Conservation (phyloP, 2,888 invertebrate species). For the Orthonychiurus folsomi region DNA sequence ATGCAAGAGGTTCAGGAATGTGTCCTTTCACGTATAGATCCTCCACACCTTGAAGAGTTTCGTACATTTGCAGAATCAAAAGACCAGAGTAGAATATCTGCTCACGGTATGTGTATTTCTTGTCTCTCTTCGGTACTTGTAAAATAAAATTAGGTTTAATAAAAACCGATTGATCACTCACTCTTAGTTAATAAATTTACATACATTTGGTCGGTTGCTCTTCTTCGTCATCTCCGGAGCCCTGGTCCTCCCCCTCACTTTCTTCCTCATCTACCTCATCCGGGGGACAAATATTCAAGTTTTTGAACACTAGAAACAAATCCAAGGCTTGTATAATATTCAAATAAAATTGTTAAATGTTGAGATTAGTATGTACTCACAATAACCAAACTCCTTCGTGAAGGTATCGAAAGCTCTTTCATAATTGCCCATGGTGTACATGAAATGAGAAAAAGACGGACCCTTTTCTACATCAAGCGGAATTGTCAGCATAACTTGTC, state of each 20-base stretch:
- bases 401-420: too few relatives aligned
- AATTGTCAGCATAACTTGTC: neutral
- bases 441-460: neutral
- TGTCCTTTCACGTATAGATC: constrained; percentile 21
- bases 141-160: too few relatives aligned
- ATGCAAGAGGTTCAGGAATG: constrained; percentile 24
- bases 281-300: neutral
- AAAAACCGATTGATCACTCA: too few relatives aligned
- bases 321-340: too few relatives aligned
- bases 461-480: neutral
- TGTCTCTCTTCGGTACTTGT: too few relatives aligned
- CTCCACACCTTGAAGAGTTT: constrained; percentile 25
- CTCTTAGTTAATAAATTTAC: too few relatives aligned
- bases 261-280: neutral
- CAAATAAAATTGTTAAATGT: too few relatives aligned
- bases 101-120: constrained; percentile 20
- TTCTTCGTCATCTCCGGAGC: too few relatives aligned
- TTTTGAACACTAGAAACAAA: neutral
- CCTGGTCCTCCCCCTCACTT: neutral
- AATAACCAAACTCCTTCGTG: too few relatives aligned
- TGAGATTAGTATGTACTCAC: too few relatives aligned
- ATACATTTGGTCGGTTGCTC: too few relatives aligned
- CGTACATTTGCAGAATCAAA: constrained; percentile 33
- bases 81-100: constrained; percentile 34
- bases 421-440: neutral